Conservation (phyloP, 2,113 vertebrate genomes). For the Collichthys lucidus region DNA sequence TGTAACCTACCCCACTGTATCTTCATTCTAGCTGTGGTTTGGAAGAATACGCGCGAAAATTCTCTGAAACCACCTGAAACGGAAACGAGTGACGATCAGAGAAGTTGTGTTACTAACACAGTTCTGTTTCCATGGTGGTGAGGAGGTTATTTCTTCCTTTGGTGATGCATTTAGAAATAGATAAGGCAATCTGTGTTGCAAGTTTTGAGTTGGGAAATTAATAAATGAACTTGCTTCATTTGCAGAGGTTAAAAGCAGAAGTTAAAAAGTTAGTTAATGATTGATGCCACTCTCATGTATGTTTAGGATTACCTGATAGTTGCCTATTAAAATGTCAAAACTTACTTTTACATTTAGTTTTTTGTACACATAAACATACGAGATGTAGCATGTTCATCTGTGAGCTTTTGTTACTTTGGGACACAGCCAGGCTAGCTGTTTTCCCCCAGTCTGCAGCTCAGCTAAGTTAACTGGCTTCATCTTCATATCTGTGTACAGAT, state of each 20-base stretch:
- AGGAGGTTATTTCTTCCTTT: constrained; percentile 26
- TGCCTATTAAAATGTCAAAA: background rate
- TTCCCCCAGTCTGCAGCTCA: background rate
- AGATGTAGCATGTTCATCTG: background rate
- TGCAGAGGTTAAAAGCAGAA: background rate
- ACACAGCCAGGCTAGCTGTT: background rate
- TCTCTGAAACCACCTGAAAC: constrained; percentile 32
- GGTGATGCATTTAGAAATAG: background rate
- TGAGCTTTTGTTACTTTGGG: background rate
- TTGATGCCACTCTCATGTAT: background rate
- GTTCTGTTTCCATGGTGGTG: constrained; percentile 7
- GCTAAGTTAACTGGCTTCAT: background rate
- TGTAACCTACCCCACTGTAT: background rate
- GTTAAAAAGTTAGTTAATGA: too few species aligned
- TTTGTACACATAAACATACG: background rate
- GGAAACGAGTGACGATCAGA: constrained; percentile 38
- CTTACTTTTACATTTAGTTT: background rate
- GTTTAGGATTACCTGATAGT: background rate
- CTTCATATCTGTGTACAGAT: background rate
- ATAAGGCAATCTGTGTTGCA: background rate
- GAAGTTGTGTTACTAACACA: background rate
- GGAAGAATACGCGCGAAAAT: constrained; percentile 10
- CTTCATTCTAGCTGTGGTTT: constrained; percentile 18
- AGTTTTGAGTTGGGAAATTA: too few species aligned
- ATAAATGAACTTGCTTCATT: background rate